A percentile compares a stretch with the other conserved stretches of the same genome.
These are phyloP conservation scores for Tachysurus fulvidraco DNA, from an alignment of 2,113 vertebrate genomes.

Conservation along the genomic window DNA sequence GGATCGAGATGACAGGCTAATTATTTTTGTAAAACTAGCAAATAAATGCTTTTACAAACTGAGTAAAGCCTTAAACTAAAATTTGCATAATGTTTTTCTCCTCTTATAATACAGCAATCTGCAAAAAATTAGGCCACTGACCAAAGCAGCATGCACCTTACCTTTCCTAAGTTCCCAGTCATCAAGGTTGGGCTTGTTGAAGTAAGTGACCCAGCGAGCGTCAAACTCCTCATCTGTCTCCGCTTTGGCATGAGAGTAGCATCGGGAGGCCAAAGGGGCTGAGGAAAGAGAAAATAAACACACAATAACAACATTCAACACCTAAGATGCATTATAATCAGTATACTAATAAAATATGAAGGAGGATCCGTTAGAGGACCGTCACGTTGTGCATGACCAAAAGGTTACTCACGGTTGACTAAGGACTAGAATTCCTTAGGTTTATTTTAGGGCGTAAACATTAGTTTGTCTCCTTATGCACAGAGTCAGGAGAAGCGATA, in stretches of 20 bases:
- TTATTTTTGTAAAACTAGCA: background rate
- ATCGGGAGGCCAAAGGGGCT: slow-evolving; percentile 80
- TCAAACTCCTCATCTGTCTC: slow-evolving; percentile 98
- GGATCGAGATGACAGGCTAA: background rate
- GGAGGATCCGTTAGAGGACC: background rate
- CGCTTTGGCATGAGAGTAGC: slow-evolving; percentile 88
- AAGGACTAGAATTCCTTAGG: too few species aligned
- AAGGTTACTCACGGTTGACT: background rate
- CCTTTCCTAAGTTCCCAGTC: slow-evolving; percentile 97
- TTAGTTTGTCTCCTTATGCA: too few species aligned
- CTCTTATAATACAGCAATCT: background rate
- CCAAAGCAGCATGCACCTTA: slow-evolving; percentile 47
- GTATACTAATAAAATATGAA: background rate
- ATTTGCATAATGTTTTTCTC: background rate
- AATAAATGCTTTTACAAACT: background rate
- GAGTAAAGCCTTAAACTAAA: background rate
- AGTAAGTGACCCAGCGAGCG: slow-evolving; percentile 95
- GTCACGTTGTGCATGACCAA: background rate
- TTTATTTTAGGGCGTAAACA: too few species aligned
- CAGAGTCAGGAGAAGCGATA: too few species aligned
- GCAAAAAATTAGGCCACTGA: too few species aligned
- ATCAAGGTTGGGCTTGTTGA: slow-evolving; percentile 95
- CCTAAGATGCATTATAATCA: background rate
- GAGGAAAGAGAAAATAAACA: slow-evolving; percentile 11
- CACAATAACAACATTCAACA: background rate